These are phyloP conservation scores for Eupithecia subumbrata DNA, from an alignment of 2,888 invertebrate species.

Conservation along the genomic window DNA sequence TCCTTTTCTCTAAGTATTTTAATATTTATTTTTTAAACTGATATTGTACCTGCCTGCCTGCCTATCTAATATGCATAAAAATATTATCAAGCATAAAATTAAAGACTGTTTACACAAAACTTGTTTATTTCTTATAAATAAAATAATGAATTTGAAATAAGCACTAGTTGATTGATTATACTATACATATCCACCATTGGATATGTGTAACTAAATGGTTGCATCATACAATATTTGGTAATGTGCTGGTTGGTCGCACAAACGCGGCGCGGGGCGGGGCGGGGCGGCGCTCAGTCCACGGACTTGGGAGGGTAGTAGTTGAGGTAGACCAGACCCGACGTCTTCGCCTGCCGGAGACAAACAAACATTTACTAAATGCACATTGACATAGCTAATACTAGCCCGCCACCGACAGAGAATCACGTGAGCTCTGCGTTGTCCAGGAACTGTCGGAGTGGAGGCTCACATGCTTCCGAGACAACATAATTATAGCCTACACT, in stretches of 20 bases:
- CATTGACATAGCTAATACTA: neutral
- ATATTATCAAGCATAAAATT: too few species aligned
- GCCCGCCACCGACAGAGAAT: too few species aligned
- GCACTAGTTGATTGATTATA: neutral
- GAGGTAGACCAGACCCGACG: slow-evolving; percentile 85
- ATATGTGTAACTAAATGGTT: slow-evolving; percentile 20
- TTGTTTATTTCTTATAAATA: neutral
- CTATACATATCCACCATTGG: neutral
- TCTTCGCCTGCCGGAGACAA: slow-evolving; percentile 79
- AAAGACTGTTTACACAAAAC: neutral
- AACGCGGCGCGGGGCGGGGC: slow-evolving; percentile 16
- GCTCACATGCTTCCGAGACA: too few species aligned
- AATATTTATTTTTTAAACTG: too few species aligned
- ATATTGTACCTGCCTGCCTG: too few species aligned
- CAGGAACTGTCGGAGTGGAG: too few species aligned
- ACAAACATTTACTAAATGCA: neutral
- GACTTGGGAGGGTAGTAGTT: slow-evolving; percentile 86
- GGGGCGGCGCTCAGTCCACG: slow-evolving; percentile 71
- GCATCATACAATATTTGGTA: neutral
- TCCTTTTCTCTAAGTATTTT: too few species aligned
- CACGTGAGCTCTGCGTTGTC: too few species aligned
- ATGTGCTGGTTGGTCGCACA: slow-evolving; percentile 13
- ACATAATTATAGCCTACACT: too few species aligned
- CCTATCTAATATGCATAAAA: too few species aligned
- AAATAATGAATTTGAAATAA: neutral